phyloP scores from a whole-genome alignment of 2,888 invertebrate species.

The Nasonia oneida region DNA sequence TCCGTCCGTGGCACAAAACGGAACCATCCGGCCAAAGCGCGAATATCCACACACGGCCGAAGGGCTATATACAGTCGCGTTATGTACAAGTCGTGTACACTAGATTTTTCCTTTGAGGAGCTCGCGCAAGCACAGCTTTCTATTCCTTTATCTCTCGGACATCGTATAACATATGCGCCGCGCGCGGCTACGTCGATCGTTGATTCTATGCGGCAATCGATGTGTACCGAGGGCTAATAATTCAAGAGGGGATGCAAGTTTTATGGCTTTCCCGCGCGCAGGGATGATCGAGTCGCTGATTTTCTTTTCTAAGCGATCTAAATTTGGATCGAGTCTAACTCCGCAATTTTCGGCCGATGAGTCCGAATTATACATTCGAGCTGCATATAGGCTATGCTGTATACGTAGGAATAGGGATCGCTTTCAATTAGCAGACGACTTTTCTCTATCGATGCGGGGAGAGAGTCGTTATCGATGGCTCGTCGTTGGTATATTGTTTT shows the following conservation, averaged over 20 bases:
- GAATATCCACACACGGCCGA: constrained; percentile 20
- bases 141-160: not conserved
- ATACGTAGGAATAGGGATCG: not conserved
- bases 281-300: constrained; percentile 33
- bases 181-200: not conserved
- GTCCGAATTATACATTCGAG: not conserved
- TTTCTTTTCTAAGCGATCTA: not conserved
- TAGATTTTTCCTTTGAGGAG: constrained; percentile 8
- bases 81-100: constrained; percentile 17
- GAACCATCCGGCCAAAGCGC: constrained; percentile 30
- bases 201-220: constrained; percentile 22
- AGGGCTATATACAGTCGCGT: constrained; percentile 2
- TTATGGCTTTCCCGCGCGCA: not conserved
- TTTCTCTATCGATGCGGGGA: not conserved
- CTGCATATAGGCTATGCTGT: not conserved
- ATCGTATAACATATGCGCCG: no score
- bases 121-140: no score
- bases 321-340: constrained; percentile 15
- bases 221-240: constrained; percentile 7
- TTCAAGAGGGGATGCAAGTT: constrained; percentile 33
- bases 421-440: not conserved
- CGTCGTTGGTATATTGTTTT: not conserved
- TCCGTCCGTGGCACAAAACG: constrained; percentile 75
- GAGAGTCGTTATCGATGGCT: not conserved
- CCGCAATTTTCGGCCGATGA: constrained; percentile 14